Conservation (phyloP, 1,140 invertebrate species). For the Babylonia areolata region DNA sequence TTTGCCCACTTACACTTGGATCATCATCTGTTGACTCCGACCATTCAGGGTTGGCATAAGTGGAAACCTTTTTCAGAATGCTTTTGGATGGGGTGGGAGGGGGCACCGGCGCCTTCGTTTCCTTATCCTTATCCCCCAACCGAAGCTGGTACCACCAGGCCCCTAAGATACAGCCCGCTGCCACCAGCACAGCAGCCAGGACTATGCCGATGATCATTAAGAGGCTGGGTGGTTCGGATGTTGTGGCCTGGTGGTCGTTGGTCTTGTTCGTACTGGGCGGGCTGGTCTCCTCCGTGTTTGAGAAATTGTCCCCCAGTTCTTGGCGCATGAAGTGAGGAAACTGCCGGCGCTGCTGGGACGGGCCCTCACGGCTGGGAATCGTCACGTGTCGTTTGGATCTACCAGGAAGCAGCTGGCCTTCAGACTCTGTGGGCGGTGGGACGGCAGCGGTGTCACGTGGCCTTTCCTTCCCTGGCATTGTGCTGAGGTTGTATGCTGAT, state of each 20-base stretch:
- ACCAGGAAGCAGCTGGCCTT: background rate
- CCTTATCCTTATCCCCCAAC: background rate
- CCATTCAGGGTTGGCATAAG: background rate
- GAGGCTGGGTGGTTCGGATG: background rate
- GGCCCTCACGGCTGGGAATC: background rate
- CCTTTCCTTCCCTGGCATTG: too few species aligned
- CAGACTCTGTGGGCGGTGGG: background rate
- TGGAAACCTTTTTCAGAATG: background rate
- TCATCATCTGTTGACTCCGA: background rate
- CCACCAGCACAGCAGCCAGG: background rate
- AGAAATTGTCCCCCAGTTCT: background rate
- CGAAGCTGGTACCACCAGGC: background rate
- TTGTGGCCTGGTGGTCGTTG: background rate
- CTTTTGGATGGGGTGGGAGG: background rate
- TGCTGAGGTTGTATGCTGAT: too few species aligned
- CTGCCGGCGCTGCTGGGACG: background rate
- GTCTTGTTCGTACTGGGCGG: background rate
- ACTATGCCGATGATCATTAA: background rate
- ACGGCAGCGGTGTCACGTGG: too few species aligned
- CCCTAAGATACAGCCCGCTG: background rate
- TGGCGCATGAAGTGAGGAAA: background rate
- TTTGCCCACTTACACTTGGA: too few species aligned
- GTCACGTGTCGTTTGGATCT: background rate
- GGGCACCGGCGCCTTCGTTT: too few species aligned
- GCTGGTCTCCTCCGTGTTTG: background rate